Conservation (phyloP, 2,888 invertebrate genomes). For the Luperina testacea region DNA sequence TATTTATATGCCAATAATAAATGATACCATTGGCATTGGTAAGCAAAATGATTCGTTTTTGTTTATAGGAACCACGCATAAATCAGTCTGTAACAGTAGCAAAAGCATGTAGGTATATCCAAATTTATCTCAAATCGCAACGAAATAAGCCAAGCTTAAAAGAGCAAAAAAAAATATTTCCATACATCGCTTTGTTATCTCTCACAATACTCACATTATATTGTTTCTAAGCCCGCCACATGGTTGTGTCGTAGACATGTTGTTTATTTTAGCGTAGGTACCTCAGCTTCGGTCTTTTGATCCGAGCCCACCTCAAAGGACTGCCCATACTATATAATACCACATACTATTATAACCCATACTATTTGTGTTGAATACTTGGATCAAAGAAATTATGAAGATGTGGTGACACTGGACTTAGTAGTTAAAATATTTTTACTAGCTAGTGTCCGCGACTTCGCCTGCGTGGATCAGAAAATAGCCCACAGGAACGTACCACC, state of each 20-base stretch:
- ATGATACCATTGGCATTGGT: too few relatives aligned
- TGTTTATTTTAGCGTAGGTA: constrained; percentile 52
- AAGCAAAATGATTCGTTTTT: too few relatives aligned
- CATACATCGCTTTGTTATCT: background rate
- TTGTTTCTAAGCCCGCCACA: background rate
- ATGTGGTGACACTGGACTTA: background rate
- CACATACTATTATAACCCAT: background rate
- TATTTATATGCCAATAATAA: too few relatives aligned
- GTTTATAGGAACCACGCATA: too few relatives aligned
- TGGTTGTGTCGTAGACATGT: constrained; percentile 19
- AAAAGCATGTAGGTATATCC: background rate
- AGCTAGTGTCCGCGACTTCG: too few relatives aligned
- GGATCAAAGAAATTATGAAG: constrained; percentile 32
- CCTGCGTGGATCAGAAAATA: too few relatives aligned
- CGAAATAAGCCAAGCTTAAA: background rate
- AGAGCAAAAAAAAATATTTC: background rate
- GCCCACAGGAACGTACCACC: too few relatives aligned
- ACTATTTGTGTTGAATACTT: constrained; percentile 16
- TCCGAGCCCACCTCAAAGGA: constrained; percentile 39
- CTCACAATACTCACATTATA: background rate
- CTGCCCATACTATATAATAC: background rate
- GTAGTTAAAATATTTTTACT: too few relatives aligned
- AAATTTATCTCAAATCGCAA: background rate
- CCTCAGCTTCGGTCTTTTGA: constrained; percentile 41
- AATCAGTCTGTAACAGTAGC: background rate